Evolutionary conservation across 2,797 vertebrate species (phyloP).

Genomic region (Bucorvus abyssinicus): DNA sequence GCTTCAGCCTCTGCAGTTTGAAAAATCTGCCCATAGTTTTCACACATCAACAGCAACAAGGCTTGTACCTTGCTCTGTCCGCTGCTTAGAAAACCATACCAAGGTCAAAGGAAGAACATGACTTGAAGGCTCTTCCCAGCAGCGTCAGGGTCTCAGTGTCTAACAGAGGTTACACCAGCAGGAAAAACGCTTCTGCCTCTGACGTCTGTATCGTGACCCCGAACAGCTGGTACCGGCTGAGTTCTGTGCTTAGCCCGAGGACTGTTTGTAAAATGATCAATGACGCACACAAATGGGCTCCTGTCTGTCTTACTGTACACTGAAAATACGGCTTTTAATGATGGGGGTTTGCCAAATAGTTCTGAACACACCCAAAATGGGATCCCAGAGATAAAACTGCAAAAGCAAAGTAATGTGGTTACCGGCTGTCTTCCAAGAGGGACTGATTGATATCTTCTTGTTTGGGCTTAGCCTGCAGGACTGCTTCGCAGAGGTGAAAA

Average conservation of each 20-base stretch:
- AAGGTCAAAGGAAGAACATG: conserved; percentile 42
- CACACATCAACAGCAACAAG: background rate
- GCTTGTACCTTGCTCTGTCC: background rate
- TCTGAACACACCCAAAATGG: background rate
- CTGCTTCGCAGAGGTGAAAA: background rate
- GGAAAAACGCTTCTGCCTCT: conserved; percentile 29
- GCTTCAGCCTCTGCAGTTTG: background rate
- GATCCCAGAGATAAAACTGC: background rate
- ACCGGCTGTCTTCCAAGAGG: background rate
- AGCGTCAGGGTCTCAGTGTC: background rate
- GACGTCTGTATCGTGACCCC: background rate
- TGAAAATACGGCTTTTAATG: background rate
- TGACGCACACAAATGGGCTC: conserved; percentile 43
- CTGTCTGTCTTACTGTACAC: conserved; percentile 25
- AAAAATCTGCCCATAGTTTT: background rate
- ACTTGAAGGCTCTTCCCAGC: conserved; percentile 4
- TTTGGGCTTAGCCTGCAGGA: background rate
- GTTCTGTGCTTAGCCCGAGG: background rate
- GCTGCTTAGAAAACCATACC: background rate
- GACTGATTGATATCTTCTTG: background rate
- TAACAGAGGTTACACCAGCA: background rate
- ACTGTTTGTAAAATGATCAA: conserved; percentile 23
- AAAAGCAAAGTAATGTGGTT: background rate
- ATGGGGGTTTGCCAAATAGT: background rate
- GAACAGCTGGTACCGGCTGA: background rate